phyloP scores from a whole-genome alignment of 2,113 vertebrate genomes.

The Oncorhynchus masou region DNA sequence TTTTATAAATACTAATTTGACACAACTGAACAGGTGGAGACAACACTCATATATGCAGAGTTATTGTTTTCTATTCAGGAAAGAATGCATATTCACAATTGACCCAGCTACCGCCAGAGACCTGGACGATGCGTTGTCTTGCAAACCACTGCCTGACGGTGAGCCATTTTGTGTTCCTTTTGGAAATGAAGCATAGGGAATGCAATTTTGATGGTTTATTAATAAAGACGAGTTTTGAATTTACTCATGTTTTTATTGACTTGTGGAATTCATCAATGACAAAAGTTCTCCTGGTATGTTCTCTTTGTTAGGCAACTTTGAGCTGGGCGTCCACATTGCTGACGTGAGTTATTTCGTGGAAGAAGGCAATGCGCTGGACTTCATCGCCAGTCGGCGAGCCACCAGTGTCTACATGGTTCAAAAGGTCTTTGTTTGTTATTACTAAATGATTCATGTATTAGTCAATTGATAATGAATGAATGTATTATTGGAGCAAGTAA shows the following conservation, averaged over 20 bases:
- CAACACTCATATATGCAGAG: neutral
- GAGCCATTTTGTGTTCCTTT: slow-evolving; percentile 30
- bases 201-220: too few species aligned
- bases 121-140: slow-evolving; percentile 95
- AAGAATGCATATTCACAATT: slow-evolving; percentile 95
- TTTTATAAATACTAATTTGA: too few species aligned
- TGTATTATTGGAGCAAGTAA: too few species aligned
- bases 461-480: too few species aligned
- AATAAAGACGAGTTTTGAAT: too few species aligned
- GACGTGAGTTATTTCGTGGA: slow-evolving; percentile 92
- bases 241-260: too few species aligned
- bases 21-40: too few species aligned
- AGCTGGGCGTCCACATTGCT: slow-evolving; percentile 94
- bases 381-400: slow-evolving; percentile 82
- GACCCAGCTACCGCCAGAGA: slow-evolving; percentile 94
- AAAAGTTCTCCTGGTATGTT: too few species aligned
- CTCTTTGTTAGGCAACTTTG: slow-evolving; percentile 80
- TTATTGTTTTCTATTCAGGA: slow-evolving; percentile 64
- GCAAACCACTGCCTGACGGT: slow-evolving; percentile 90
- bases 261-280: neutral
- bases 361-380: slow-evolving; percentile 82
- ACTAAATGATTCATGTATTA: too few species aligned
- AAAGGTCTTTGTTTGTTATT: slow-evolving; percentile 73
- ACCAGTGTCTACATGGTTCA: slow-evolving; percentile 93
- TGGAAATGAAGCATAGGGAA: too few species aligned